Evolutionary conservation across 1,140 invertebrate genomes (phyloP).

Genomic region (Ooceraea biroi): DNA sequence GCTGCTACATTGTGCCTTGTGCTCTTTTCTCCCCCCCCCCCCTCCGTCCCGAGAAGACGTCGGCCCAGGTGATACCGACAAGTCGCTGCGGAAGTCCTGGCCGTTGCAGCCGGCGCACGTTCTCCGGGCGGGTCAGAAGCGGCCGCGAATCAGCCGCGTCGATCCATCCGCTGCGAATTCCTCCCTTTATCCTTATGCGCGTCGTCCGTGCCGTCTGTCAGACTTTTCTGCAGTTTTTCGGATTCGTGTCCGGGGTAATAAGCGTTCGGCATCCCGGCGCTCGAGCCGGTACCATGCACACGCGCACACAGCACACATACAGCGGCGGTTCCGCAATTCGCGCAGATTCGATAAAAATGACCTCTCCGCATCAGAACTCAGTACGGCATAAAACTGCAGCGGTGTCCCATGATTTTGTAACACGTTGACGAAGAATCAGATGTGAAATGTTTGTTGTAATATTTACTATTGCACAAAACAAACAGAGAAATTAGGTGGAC

Average conservation of each 20-base stretch:
- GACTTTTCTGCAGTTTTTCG: conserved; percentile 24
- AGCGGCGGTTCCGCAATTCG: conserved; percentile 7
- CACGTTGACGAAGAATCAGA: neutral
- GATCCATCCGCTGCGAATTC: neutral
- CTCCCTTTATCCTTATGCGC: conserved; percentile 30
- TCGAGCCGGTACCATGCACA: neutral
- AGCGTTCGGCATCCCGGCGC: neutral
- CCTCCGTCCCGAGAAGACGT: conserved; percentile 54
- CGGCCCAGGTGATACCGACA: conserved; percentile 72
- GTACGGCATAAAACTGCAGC: neutral
- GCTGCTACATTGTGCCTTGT: conserved; percentile 68
- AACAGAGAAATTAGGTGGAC: no score
- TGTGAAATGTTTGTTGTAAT: no score
- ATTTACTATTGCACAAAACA: no score
- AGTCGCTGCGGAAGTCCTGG: conserved; percentile 52
- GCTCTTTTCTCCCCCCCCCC: no score
- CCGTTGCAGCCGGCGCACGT: conserved; percentile 71
- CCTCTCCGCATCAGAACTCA: neutral
- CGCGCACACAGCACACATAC: no score
- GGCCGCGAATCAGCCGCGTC: conserved; percentile 44
- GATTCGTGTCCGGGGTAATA: conserved; percentile 34
- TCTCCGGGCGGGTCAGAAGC: conserved; percentile 58
- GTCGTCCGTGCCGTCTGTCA: conserved; percentile 9
- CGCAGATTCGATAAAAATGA: conserved; percentile 27
- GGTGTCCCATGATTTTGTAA: neutral